A percentile compares a stretch with the other conserved stretches of the same genome.
Evolutionary conservation across 2,113 vertebrate species (phyloP).

Genomic region (Gambusia holbrooki): DNA sequence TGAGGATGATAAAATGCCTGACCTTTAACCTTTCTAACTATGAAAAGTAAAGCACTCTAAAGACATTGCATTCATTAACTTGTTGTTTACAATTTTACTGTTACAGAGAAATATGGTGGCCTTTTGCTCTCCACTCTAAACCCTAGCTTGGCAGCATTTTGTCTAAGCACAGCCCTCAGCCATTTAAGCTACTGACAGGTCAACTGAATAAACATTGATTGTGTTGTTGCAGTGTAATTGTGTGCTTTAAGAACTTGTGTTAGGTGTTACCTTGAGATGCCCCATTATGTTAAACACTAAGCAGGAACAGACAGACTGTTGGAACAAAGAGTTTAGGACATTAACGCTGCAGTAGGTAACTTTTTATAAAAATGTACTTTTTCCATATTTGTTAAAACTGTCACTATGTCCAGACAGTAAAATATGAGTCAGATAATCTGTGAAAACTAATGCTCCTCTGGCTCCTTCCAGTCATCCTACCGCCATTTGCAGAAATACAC

Average conservation of each 20-base stretch:
- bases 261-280: background rate
- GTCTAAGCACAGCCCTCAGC: background rate
- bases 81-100: too few species aligned
- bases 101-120: too few species aligned
- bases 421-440: too few species aligned
- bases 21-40: background rate
- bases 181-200: background rate
- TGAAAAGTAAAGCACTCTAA: background rate
- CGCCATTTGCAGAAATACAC: too few species aligned
- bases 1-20: background rate
- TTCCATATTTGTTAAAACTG: too few species aligned
- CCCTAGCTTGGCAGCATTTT: background rate
- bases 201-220: background rate
- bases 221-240: background rate
- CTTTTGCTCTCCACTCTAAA: background rate
- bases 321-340: background rate
- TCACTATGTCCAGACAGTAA: too few species aligned
- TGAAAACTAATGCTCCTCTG: too few species aligned
- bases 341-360: too few species aligned
- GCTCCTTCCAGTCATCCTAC: too few species aligned
- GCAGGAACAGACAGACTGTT: background rate
- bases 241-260: background rate
- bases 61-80: background rate
- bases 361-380: too few species aligned
- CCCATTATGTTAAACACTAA: background rate